Evolutionary conservation across 2,888 invertebrate species (phyloP), one percentile per base, ranked within the genome.

Genomic region (Synanthedon tipuliformis): DNA sequence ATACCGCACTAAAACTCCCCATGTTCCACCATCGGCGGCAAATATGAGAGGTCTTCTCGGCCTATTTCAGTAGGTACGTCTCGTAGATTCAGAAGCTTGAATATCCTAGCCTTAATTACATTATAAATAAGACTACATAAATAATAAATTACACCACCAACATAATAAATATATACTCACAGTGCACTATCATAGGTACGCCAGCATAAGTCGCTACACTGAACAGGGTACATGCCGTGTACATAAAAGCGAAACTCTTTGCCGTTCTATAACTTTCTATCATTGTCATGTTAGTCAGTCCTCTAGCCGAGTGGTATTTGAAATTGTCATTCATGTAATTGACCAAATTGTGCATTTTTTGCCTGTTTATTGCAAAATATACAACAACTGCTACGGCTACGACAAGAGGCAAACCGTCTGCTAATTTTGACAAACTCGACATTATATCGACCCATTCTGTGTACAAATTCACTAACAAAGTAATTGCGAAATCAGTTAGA

Each of bases 231-330:
- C 83, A 82, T 12, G 75, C 74, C 0, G 84, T 83, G 54, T 86
- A 86, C n/a, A 75, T 64, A 53, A 66, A 73, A 0, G 73, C 74
- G 54, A 85, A 85, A n/a, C 61, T 74, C 55, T 65, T 71, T 1
- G 85, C 84, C 0, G 61, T 61, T 8, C 57, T 58, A 41, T 76
- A 84, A 45, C 83, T 78, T 1, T 59, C 56, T 27, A 52, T 12
- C 86, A 86, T 86, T 0, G 78, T 83, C 81, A 83, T 81, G 51
- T 82, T 82, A 0, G 81, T 81, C 41, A 86, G 57, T 0, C 88
- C 88, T 40, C 70, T 62, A 2, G 82, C 83, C 0, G 88, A 87
- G 53, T 69, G 72, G 53, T 73, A 75, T 59, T 72, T 76, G 57
- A 86, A 87, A 51, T 81, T 74, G 3, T 54, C 54, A 50, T 78